These are phyloP conservation scores for Drosophila fulvimacula DNA, from an alignment of 2,888 invertebrate genomes.

Conservation along the genomic window DNA sequence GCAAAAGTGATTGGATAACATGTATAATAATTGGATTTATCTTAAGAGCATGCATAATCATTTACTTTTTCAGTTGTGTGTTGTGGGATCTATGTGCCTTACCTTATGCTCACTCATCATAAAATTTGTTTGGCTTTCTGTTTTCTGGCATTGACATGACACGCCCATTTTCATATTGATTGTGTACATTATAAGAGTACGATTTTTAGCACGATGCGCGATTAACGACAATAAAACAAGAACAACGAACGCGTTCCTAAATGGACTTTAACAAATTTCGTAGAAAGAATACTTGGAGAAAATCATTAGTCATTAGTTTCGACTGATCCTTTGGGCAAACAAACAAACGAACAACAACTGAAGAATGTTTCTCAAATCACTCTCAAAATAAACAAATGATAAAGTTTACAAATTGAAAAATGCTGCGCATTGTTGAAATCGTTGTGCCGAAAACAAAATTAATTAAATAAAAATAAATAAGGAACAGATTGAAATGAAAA, in stretches of 20 bases:
- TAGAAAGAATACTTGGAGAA: constrained; percentile 55
- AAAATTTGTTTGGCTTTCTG: constrained; percentile 78
- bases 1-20: constrained; percentile 55
- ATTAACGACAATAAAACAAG: constrained; percentile 63
- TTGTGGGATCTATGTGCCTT: constrained; percentile 72
- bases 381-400: constrained; percentile 12
- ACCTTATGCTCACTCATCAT: constrained; percentile 85
- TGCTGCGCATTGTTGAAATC: constrained; percentile 19
- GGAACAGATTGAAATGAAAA: constrained; percentile 22
- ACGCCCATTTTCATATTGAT: constrained; percentile 56
- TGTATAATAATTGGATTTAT: constrained; percentile 48
- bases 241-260: constrained; percentile 61
- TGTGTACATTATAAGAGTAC: constrained; percentile 32
- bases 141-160: constrained; percentile 69
- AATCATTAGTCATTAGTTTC: constrained; percentile 45
- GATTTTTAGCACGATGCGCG: constrained; percentile 53
- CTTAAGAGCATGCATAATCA: constrained; percentile 61
- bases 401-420: constrained; percentile 18
- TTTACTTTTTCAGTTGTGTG: constrained; percentile 54
- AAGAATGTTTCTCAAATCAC: constrained; percentile 1
- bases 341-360: constrained; percentile 23
- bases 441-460: constrained; percentile 11
- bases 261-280: constrained; percentile 47
- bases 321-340: constrained; percentile 35
- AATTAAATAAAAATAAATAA: background rate